phyloP scores from a whole-genome alignment of 2,888 invertebrate species.

The Chorisops tibialis region DNA sequence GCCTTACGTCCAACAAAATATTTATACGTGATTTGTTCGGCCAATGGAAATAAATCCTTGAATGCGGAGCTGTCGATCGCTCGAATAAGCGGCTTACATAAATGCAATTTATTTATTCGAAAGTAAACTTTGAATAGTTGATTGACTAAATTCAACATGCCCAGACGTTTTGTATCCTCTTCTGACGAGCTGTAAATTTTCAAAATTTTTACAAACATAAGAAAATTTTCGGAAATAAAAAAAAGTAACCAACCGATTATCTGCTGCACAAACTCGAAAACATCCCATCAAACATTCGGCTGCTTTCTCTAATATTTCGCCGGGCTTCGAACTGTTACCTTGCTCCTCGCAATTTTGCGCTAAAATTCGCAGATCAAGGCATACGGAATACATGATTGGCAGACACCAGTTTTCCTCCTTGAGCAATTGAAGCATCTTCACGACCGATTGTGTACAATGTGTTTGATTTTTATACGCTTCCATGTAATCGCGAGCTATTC shows the following conservation, averaged over 20 bases:
- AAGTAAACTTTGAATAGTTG: slow-evolving; percentile 94
- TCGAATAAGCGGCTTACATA: slow-evolving; percentile 91
- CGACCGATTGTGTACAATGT: slow-evolving; percentile 70
- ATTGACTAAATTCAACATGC: slow-evolving; percentile 94
- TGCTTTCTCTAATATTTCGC: slow-evolving; percentile 74
- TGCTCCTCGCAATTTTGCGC: slow-evolving; percentile 74
- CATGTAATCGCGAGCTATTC: slow-evolving; percentile 54
- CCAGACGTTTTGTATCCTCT: slow-evolving; percentile 89
- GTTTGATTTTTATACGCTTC: slow-evolving; percentile 78
- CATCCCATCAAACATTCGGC: slow-evolving; percentile 90
- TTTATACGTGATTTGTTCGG: slow-evolving; percentile 94
- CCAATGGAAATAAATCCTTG: slow-evolving; percentile 83
- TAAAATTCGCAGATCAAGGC: slow-evolving; percentile 82
- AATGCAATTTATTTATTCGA: slow-evolving; percentile 82
- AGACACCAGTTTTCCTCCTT: slow-evolving; percentile 97
- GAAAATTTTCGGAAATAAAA: neutral
- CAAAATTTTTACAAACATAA: neutral
- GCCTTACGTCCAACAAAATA: slow-evolving; percentile 97
- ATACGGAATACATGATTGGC: slow-evolving; percentile 87
- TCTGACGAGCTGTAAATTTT: slow-evolving; percentile 62
- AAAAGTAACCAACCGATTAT: slow-evolving; percentile 61
- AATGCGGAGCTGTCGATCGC: slow-evolving; percentile 92
- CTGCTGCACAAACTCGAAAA: slow-evolving; percentile 92
- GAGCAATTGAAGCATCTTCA: slow-evolving; percentile 77
- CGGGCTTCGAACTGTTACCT: slow-evolving; percentile 54